Evolutionary conservation across 2,113 vertebrate genomes (phyloP).

Genomic region (Odocoileus hemionus): DNA sequence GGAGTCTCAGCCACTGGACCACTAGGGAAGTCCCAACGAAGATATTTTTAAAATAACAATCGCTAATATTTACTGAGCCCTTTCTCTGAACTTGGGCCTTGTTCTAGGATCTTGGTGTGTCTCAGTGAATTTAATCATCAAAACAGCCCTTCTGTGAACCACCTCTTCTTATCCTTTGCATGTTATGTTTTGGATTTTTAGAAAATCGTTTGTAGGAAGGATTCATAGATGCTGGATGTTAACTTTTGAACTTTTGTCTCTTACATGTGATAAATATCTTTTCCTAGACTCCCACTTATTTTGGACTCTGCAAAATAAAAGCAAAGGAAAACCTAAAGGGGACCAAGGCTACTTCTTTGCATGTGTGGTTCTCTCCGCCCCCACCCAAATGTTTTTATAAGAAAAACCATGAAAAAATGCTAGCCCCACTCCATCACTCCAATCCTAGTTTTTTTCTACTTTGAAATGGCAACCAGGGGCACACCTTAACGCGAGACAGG

Average conservation of each 20-base stretch:
- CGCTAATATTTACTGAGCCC: neutral
- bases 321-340: neutral
- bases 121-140: neutral
- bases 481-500: neutral
- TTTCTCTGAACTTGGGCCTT: neutral
- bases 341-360: neutral
- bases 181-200: neutral
- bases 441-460: neutral
- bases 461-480: neutral
- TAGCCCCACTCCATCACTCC: neutral
- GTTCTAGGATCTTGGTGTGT: neutral
- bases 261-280: neutral
- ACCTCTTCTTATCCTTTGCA: neutral
- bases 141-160: neutral
- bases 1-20: neutral
- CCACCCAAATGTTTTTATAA: neutral
- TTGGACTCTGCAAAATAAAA: neutral
- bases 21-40: neutral
- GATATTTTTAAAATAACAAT: neutral
- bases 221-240: neutral
- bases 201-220: neutral
- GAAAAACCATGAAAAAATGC: neutral
- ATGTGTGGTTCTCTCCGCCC: rapidly evolving
- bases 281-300: neutral
- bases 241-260: neutral